Percentiles rank a stretch among this genome's conserved stretches.
Conservation (phyloP, 92 coral and sea anemone species). For the Hydrozoanthus gracilis region DNA sequence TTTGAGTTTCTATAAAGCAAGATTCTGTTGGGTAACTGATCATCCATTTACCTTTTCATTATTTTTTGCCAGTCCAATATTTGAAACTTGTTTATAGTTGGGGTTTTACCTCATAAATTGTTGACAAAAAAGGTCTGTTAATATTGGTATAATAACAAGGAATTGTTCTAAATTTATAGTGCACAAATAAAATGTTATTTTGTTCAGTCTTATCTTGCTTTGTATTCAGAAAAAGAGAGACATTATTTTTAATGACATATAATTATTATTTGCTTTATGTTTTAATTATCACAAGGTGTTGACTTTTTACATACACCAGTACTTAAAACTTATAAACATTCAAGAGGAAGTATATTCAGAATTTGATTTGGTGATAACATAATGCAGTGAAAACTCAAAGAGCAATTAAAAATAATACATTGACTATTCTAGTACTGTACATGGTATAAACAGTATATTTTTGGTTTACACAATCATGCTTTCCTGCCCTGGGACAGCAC, state of each 20-base stretch:
- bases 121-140: constrained; percentile 20
- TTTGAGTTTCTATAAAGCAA: constrained; percentile 16
- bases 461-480: constrained; percentile 35
- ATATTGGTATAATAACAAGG: constrained; percentile 15
- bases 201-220: constrained; percentile 21
- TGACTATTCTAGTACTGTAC: constrained; percentile 33
- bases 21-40: constrained; percentile 16
- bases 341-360: constrained; percentile 17
- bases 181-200: constrained; percentile 21
- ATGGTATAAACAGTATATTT: constrained; percentile 32
- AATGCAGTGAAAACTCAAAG: constrained; percentile 30
- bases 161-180: constrained; percentile 12
- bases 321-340: constrained; percentile 1
- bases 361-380: constrained; percentile 15
- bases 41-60: constrained; percentile 16
- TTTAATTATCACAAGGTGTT: constrained; percentile 21
- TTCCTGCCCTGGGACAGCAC: constrained; percentile 67
- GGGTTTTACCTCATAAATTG: constrained; percentile 13
- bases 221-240: constrained; percentile 11
- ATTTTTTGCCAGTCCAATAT: constrained; percentile 17
- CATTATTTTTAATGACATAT: constrained; percentile 14
- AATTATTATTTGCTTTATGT: constrained; percentile 22
- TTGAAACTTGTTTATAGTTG: background rate
- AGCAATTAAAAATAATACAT: constrained; percentile 25
- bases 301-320: background rate